Conservation (phyloP, 2,113 vertebrate genomes). For the Toxostoma redivivum region DNA sequence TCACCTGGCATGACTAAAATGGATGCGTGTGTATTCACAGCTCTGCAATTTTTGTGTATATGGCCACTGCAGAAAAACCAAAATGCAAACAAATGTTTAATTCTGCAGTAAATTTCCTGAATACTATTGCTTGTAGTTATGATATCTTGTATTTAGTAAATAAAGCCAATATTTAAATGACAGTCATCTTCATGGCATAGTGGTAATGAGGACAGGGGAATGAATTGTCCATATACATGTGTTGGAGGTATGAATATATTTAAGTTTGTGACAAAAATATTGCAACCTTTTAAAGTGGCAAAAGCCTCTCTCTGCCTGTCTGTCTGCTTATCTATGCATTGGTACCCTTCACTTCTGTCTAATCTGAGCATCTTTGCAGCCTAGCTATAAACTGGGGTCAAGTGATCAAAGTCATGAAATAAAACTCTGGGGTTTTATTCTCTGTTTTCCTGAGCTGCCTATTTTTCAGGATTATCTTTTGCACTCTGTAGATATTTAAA, state of each 20-base stretch:
- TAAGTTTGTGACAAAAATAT: background rate
- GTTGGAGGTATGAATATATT: background rate
- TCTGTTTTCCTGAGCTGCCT: background rate
- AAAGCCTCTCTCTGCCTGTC: background rate
- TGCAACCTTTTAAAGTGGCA: background rate
- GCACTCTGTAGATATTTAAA: background rate
- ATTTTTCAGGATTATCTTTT: background rate
- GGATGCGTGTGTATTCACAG: accelerated
- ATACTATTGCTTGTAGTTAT: background rate
- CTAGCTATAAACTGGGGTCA: background rate
- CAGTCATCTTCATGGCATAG: background rate
- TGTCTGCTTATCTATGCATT: background rate
- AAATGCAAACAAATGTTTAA: background rate
- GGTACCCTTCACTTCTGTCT: background rate
- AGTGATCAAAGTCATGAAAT: background rate
- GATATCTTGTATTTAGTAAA: background rate
- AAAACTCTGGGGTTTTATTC: background rate
- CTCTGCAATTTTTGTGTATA: background rate
- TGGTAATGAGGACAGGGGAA: background rate
- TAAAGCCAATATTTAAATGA: background rate
- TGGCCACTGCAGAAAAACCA: background rate
- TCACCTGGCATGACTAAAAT: background rate
- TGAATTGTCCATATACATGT: background rate
- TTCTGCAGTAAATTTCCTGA: background rate
- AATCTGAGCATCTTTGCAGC: background rate